Percentiles rank a stretch among this genome's conserved stretches.
These are phyloP conservation scores for Meda fulgida DNA, from an alignment of 2,797 vertebrate species.

Conservation along the genomic window DNA sequence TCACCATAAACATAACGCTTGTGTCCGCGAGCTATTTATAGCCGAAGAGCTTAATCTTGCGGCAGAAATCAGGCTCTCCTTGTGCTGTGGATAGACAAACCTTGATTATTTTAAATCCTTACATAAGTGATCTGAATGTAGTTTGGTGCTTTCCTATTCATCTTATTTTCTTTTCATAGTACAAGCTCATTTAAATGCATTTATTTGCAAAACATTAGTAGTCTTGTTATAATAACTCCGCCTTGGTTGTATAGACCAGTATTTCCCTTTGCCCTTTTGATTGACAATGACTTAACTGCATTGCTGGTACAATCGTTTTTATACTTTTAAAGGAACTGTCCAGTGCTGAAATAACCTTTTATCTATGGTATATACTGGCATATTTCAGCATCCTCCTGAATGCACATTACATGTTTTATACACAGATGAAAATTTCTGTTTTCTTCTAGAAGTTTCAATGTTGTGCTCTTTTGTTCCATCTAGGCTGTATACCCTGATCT, in stretches of 20 bases:
- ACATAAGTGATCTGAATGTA: background rate
- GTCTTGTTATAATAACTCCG: background rate
- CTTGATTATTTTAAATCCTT: background rate
- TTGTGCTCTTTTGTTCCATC: background rate
- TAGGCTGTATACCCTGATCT: background rate
- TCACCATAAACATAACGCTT: conserved; percentile 56
- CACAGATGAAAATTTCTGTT: background rate
- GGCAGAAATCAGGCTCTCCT: conserved; percentile 48
- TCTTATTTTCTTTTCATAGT: background rate
- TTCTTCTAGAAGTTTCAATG: background rate
- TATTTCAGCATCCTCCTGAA: background rate
- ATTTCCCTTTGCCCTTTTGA: background rate
- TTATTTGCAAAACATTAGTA: background rate
- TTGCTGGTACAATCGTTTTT: background rate
- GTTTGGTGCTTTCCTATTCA: background rate
- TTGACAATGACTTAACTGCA: background rate
- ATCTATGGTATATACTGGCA: background rate
- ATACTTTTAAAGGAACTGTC: conserved; percentile 48
- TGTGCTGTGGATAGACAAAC: background rate
- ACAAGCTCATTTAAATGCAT: background rate
- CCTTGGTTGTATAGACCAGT: background rate
- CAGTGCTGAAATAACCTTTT: conserved; percentile 40
- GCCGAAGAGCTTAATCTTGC: conserved; percentile 56
- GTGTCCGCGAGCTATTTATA: conserved; percentile 60
- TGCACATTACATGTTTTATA: background rate